These are phyloP conservation scores for Sarcophaga bullata DNA, from an alignment of 1,140 invertebrate genomes.

Conservation along the genomic window DNA sequence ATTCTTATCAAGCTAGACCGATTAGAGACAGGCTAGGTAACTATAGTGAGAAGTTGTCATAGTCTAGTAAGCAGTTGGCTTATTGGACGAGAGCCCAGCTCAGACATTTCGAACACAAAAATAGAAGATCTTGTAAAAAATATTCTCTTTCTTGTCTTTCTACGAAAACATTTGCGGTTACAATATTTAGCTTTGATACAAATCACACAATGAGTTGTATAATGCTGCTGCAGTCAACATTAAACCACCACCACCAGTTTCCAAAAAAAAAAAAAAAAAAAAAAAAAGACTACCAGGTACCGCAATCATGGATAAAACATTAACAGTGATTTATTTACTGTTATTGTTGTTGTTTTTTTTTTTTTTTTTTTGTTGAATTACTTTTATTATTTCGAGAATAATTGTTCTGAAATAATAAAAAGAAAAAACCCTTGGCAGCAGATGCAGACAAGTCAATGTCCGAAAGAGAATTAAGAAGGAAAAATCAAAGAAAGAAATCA, in stretches of 20 bases:
- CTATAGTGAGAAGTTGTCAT: no score
- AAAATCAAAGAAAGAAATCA: slow-evolving; percentile 1
- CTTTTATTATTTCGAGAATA: neutral
- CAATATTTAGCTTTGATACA: neutral
- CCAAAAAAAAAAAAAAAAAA: neutral
- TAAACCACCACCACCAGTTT: neutral
- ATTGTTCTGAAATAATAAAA: neutral
- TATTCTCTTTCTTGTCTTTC: neutral
- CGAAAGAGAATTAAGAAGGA: neutral
- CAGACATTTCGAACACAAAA: no score
- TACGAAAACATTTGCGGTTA: slow-evolving; percentile 32
- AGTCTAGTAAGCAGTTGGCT: no score
- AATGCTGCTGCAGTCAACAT: neutral
- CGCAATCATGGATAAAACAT: neutral
- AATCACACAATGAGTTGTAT: neutral
- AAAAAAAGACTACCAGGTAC: slow-evolving; percentile 11
- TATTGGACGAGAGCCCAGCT: no score
- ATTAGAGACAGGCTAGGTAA: no score
- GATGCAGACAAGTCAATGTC: slow-evolving; percentile 39
- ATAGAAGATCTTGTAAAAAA: neutral
- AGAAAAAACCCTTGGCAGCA: neutral
- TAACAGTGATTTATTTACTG: neutral
- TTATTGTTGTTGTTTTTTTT: neutral
- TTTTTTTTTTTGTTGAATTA: slow-evolving; percentile 23
- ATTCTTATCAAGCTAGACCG: no score